These are phyloP conservation scores for Sarcophaga rosellei DNA, from an alignment of 2,888 invertebrate species.

Conservation along the genomic window DNA sequence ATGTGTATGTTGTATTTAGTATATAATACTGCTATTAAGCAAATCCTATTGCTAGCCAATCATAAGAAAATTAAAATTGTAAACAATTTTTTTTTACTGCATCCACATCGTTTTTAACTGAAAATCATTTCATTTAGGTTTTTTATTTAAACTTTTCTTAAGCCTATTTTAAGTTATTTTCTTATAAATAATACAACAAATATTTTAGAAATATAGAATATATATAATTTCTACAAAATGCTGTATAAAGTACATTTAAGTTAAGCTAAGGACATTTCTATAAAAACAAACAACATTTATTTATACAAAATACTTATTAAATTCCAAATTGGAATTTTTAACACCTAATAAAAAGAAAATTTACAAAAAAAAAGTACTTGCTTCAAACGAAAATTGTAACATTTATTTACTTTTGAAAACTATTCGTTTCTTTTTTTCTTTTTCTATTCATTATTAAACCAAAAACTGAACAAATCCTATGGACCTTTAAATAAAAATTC, in stretches of 20 bases:
- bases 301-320: conserved; percentile 58
- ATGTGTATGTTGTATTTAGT: conserved; percentile 57
- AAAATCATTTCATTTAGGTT: conserved; percentile 39
- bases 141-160: conserved; percentile 29
- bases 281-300: conserved; percentile 52
- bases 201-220: conserved; percentile 39
- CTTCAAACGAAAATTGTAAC: conserved; percentile 32
- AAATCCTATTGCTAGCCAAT: conserved; percentile 53
- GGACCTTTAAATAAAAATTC: too few relatives aligned
- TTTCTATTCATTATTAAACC: neutral
- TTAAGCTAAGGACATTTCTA: conserved; percentile 64
- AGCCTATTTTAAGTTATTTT: conserved; percentile 44
- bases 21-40: conserved; percentile 51
- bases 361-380: conserved; percentile 27
- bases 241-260: conserved; percentile 67
- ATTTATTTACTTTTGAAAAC: neutral
- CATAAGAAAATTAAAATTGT: conserved; percentile 39
- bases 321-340: conserved; percentile 69
- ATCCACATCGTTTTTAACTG: conserved; percentile 44
- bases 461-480: neutral
- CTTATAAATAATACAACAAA: conserved; percentile 32
- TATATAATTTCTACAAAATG: conserved; percentile 52
- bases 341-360: conserved; percentile 52
- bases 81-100: conserved; percentile 27
- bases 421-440: neutral